Percentiles rank a stretch among this genome's conserved stretches.
These are phyloP conservation scores for Zaprionus capensis DNA, from an alignment of 1,140 invertebrate genomes.

Conservation along the genomic window DNA sequence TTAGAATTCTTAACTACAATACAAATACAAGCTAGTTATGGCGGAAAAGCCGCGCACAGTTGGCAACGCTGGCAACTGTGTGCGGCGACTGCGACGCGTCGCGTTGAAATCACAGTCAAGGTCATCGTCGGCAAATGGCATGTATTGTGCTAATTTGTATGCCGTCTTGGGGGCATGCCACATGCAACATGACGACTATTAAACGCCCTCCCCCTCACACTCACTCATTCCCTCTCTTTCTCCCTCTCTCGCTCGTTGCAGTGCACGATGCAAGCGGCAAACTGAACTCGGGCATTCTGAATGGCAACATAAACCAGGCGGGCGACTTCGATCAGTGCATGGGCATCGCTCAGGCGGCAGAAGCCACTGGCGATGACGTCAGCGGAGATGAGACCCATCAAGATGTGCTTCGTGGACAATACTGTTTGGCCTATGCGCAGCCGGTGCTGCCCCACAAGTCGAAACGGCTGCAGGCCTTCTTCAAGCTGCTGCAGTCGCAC, in stretches of 20 bases:
- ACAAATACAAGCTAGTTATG: not conserved
- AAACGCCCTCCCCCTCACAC: not conserved
- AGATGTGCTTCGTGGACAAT: slow-evolving; percentile 85
- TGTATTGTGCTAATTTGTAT: slow-evolving; percentile 21
- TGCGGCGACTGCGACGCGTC: slow-evolving; percentile 22
- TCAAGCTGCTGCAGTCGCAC: slow-evolving; percentile 87
- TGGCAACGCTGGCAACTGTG: slow-evolving; percentile 7
- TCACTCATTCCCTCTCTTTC: not conserved
- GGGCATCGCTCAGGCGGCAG: slow-evolving; percentile 55
- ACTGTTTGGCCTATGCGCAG: slow-evolving; percentile 87
- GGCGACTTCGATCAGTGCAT: slow-evolving; percentile 88
- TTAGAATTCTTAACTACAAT: not conserved
- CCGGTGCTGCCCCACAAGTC: slow-evolving; percentile 84
- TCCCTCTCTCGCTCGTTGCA: slow-evolving; percentile 23
- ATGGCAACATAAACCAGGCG: slow-evolving; percentile 88
- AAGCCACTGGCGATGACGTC: slow-evolving; percentile 27
- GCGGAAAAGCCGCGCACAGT: slow-evolving; percentile 3
- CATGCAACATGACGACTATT: not conserved
- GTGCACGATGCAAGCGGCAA: slow-evolving; percentile 87
- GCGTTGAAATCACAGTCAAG: slow-evolving; percentile 71
- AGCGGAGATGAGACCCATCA: slow-evolving; percentile 8
- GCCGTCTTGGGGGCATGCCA: slow-evolving; percentile 21
- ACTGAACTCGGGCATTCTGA: slow-evolving; percentile 86
- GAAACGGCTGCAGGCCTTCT: slow-evolving; percentile 85
- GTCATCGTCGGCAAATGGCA: slow-evolving; percentile 31